phyloP scores from a whole-genome alignment of 2,888 invertebrate species.

The Campaea margaritaria region DNA sequence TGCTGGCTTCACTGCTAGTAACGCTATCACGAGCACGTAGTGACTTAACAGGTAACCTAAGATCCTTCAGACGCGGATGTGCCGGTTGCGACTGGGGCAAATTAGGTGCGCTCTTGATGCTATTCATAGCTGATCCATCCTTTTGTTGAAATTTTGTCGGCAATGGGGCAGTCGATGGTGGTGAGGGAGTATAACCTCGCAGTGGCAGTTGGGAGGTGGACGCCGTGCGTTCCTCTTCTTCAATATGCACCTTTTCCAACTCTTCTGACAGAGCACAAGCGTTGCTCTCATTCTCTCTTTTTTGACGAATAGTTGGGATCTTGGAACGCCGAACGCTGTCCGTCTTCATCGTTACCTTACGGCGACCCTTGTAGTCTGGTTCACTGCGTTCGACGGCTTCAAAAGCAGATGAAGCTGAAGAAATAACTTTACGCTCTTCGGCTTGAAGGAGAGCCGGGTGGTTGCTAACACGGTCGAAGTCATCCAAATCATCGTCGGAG shows the following conservation, averaged over 20 bases:
- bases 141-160: conserved; percentile 92
- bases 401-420: conserved; percentile 81
- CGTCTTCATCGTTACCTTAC: conserved; percentile 84
- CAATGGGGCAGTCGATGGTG: conserved; percentile 93
- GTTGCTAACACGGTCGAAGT: conserved; percentile 92
- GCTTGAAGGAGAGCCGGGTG: conserved; percentile 90
- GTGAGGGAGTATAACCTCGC: conserved; percentile 91
- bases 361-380: conserved; percentile 83
- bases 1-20: conserved; percentile 87
- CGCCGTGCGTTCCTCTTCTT: conserved; percentile 82
- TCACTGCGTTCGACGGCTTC: conserved; percentile 80
- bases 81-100: conserved; percentile 88
- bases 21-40: conserved; percentile 86
- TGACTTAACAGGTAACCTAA: conserved; percentile 90
- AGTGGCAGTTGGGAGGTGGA: conserved; percentile 87
- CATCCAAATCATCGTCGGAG: conserved; percentile 92
- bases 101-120: conserved; percentile 92
- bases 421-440: conserved; percentile 77
- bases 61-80: conserved; percentile 89
- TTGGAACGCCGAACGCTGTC: conserved; percentile 85
- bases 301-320: conserved; percentile 85
- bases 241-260: conserved; percentile 87
- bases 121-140: conserved; percentile 89
- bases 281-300: conserved; percentile 76
- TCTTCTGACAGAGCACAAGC: conserved; percentile 79